Conservation (phyloP, 2,113 vertebrate species). For the Ia io region DNA sequence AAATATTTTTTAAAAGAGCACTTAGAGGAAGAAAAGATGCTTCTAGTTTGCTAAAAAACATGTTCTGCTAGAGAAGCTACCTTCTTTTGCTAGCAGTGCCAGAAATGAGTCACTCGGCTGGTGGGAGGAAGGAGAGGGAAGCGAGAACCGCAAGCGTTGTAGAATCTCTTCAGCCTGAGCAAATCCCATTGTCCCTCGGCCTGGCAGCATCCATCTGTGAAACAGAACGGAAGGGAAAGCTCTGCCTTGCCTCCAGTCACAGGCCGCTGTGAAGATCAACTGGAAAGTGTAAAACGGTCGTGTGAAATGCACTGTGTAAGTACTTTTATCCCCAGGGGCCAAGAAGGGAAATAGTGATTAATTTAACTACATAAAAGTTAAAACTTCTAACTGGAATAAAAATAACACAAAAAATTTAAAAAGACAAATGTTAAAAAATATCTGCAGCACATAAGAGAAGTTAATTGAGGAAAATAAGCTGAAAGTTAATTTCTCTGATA, state of each 20-base stretch:
- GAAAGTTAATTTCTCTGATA: slow-evolving; percentile 7
- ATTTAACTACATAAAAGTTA: not conserved
- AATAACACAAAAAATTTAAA: not conserved
- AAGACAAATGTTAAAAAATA: not conserved
- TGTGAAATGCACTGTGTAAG: not conserved
- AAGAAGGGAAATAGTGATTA: not conserved
- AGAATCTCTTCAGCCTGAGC: not conserved
- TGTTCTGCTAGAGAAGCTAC: not conserved
- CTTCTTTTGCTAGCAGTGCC: not conserved
- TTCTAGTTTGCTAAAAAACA: not conserved
- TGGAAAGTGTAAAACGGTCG: not conserved
- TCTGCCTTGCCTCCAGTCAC: too few relatives aligned
- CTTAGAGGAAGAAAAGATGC: not conserved
- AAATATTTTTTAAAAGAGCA: not conserved
- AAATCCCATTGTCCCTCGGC: not conserved
- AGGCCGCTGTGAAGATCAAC: not conserved
- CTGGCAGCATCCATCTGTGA: not conserved
- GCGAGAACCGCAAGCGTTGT: not conserved
- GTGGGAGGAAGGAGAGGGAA: not conserved
- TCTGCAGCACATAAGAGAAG: not conserved
- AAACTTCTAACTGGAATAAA: not conserved
- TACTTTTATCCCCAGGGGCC: not conserved
- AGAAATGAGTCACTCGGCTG: not conserved
- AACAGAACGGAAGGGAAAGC: not conserved
- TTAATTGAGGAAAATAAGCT: slow-evolving; percentile 14